Percentiles rank a stretch among this genome's conserved stretches.
phyloP scores from a whole-genome alignment of 2,888 invertebrate genomes.

The Netelia virgata region DNA sequence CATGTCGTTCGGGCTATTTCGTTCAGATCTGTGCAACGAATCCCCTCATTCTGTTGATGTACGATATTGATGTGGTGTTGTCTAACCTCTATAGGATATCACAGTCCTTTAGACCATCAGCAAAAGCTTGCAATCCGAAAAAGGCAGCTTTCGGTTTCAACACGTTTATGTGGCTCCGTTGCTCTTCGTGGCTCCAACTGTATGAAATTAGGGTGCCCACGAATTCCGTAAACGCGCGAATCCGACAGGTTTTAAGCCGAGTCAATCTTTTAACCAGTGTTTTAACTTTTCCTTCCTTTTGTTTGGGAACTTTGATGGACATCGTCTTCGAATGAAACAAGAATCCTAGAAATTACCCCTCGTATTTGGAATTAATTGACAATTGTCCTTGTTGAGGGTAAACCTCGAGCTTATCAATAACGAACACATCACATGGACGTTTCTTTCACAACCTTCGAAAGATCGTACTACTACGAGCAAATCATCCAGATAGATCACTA shows the following conservation, averaged over 20 bases:
- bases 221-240: constrained; percentile 14
- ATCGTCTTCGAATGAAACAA: constrained; percentile 46
- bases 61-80: constrained; percentile 61
- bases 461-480: constrained; percentile 38
- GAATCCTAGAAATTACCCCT: constrained; percentile 53
- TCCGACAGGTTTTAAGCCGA: constrained; percentile 18
- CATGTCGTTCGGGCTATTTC: constrained; percentile 30
- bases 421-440: neutral
- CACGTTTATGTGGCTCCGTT: neutral
- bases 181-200: constrained; percentile 13
- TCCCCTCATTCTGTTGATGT: constrained; percentile 57
- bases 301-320: constrained; percentile 43
- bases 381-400: constrained; percentile 45
- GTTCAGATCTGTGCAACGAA: neutral
- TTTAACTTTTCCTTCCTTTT: constrained; percentile 41
- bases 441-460: neutral
- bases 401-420: constrained; percentile 31
- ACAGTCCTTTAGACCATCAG: constrained; percentile 18
- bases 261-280: constrained; percentile 5
- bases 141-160: constrained; percentile 22
- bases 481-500: constrained; percentile 55
- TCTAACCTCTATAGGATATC: constrained; percentile 60
- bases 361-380: constrained; percentile 9
- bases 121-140: constrained; percentile 47
- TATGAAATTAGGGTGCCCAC: neutral